These are phyloP conservation scores for Atherinosoma microstoma DNA, from an alignment of 2,797 vertebrate genomes.

Conservation along the genomic window DNA sequence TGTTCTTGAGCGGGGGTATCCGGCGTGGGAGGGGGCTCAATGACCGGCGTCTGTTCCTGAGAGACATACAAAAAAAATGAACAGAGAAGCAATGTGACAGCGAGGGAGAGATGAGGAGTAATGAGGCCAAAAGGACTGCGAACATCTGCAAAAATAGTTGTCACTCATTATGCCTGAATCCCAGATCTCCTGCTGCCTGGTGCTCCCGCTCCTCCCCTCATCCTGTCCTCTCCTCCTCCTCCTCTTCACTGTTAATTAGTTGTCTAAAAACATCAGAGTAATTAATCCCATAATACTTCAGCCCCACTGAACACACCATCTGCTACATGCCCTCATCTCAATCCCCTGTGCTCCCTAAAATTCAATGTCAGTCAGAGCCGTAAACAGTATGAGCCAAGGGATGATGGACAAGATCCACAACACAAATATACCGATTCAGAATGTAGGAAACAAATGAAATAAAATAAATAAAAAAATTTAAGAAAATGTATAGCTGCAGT, in stretches of 20 bases:
- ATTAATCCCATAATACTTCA: conserved; percentile 78
- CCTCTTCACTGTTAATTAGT: conserved; percentile 69
- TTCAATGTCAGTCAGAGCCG: conserved; percentile 2
- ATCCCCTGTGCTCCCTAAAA: conserved; percentile 21
- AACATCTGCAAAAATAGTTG: conserved; percentile 42
- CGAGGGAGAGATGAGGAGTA: not conserved
- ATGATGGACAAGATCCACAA: not conserved
- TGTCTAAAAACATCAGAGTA: conserved; percentile 64
- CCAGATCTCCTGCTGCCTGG: conserved; percentile 27
- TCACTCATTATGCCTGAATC: conserved; percentile 8
- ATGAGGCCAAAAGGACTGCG: not conserved
- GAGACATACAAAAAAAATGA: conserved; percentile 10
- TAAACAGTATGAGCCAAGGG: not conserved
- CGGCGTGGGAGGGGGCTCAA: conserved; percentile 65
- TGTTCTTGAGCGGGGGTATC: conserved; percentile 58
- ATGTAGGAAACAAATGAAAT: not conserved
- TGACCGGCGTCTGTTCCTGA: conserved; percentile 66
- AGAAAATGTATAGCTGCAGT: too few species aligned
- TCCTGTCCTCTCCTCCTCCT: conserved; percentile 11
- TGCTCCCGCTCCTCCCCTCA: conserved; percentile 24
- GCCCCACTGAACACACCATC: conserved; percentile 65
- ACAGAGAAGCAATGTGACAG: not conserved
- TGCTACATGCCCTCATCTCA: conserved; percentile 38
- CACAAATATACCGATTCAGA: not conserved
- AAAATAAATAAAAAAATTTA: not conserved